Evolutionary conservation across 2,888 invertebrate genomes (phyloP).

Genomic region (Tyria jacobaeae): DNA sequence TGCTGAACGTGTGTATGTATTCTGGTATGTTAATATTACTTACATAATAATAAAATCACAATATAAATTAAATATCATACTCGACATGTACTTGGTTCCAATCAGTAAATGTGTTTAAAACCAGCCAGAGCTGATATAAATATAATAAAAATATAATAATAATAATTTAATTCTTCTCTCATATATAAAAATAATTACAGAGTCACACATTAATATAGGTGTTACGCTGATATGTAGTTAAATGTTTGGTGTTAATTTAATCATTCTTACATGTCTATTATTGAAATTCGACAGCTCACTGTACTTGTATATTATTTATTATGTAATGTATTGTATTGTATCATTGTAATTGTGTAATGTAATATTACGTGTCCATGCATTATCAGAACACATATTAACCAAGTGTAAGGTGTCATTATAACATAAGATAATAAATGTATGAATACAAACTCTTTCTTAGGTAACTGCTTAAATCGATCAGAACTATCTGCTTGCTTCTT

Average conservation of each 20-base stretch:
- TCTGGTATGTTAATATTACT: too few species aligned
- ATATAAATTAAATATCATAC: too few species aligned
- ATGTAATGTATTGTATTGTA: too few species aligned
- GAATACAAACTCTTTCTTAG: slow-evolving; percentile 2
- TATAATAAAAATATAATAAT: too few species aligned
- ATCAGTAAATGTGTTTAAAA: too few species aligned
- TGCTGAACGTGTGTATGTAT: slow-evolving; percentile 7
- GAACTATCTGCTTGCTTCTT: slow-evolving; percentile 6
- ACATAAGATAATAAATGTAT: slow-evolving; percentile 19
- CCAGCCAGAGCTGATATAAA: too few species aligned
- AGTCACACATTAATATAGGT: too few species aligned
- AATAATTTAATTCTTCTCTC: too few species aligned
- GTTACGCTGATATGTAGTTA: slow-evolving; percentile 32
- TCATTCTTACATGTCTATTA: slow-evolving; percentile 27
- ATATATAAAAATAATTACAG: too few species aligned
- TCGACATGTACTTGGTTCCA: too few species aligned
- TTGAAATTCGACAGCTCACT: slow-evolving; percentile 14
- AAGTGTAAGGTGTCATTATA: slow-evolving; percentile 28
- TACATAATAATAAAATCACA: too few species aligned
- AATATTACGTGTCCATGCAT: slow-evolving; percentile 20
- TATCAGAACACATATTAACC: slow-evolving; percentile 20
- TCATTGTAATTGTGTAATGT: slow-evolving; percentile 23
- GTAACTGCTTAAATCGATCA: not conserved
- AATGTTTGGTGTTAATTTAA: slow-evolving; percentile 56
- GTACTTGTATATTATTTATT: slow-evolving; percentile 24